A percentile compares a stretch with the other conserved stretches of the same genome.
Evolutionary conservation across 1,140 invertebrate species (phyloP).

Genomic region (Euura saliciscinereae): DNA sequence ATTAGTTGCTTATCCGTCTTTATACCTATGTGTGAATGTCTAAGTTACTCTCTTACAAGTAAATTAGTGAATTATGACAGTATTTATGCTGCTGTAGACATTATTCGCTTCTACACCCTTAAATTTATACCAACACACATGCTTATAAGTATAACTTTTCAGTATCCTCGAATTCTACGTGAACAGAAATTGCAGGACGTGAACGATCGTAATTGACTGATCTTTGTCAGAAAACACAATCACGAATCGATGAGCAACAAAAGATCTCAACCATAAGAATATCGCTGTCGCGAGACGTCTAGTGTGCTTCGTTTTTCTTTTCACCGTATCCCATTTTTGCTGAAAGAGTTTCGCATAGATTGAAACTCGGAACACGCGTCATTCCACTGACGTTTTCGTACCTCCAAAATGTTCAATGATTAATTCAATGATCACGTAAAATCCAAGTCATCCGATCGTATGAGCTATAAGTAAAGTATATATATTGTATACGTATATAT

Average conservation of each 20-base stretch:
- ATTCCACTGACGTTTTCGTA: too few species aligned
- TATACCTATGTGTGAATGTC: neutral
- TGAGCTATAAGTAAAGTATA: neutral
- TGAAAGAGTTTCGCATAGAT: neutral
- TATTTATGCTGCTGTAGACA: slow-evolving; percentile 10
- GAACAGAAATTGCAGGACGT: neutral
- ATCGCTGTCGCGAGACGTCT: too few species aligned
- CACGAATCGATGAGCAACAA: neutral
- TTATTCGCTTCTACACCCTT: slow-evolving; percentile 18
- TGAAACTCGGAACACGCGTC: neutral
- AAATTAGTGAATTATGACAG: slow-evolving; percentile 2
- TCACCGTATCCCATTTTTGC: neutral
- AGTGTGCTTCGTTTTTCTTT: too few species aligned
- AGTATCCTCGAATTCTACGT: slow-evolving; percentile 5
- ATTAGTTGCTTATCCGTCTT: neutral
- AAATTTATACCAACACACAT: slow-evolving; percentile 21
- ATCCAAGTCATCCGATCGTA: neutral
- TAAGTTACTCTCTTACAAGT: neutral
- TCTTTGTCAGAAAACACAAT: neutral
- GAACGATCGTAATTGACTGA: neutral
- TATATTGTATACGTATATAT: too few species aligned
- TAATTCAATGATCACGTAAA: neutral
- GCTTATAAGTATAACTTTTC: slow-evolving; percentile 6
- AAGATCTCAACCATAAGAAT: neutral
- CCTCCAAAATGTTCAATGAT: too few species aligned